A percentile compares a stretch with the other conserved stretches of the same genome.
Conservation (phyloP, 2,888 invertebrate species). For the Camponotus fellah region DNA sequence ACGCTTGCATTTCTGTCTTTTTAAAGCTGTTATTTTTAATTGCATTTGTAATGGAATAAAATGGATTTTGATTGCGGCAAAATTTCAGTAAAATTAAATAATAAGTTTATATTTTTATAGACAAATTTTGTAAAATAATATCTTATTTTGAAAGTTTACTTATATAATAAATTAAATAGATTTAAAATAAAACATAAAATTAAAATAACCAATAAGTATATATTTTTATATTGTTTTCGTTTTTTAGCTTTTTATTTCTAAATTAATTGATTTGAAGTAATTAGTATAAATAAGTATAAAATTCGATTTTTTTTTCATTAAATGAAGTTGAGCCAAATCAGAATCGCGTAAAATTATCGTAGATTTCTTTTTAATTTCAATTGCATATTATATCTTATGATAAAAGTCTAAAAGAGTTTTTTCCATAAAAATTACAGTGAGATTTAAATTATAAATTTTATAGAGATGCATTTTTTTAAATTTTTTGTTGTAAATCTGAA, state of each 20-base stretch:
- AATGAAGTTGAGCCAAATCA: not conserved
- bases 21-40: not conserved
- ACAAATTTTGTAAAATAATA: not conserved
- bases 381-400: not conserved
- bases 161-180: not conserved
- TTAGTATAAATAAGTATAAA: not conserved
- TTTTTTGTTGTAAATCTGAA: not conserved
- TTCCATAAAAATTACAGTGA: not conserved
- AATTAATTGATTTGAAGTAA: not conserved
- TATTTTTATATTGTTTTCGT: not conserved
- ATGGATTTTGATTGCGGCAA: not conserved
- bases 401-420: not conserved
- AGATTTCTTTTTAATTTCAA: not conserved
- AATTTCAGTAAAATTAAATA: not conserved
- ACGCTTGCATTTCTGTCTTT: not conserved
- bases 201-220: not conserved
- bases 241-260: not conserved
- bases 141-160: not conserved
- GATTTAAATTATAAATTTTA: slow-evolving; percentile 16
- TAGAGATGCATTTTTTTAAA: not conserved
- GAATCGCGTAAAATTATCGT: not conserved
- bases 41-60: not conserved
- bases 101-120: not conserved
- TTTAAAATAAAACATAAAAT: not conserved
- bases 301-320: not conserved